These are phyloP conservation scores for Serripes groenlandicus DNA, from an alignment of 2,888 invertebrate genomes.

Conservation along the genomic window DNA sequence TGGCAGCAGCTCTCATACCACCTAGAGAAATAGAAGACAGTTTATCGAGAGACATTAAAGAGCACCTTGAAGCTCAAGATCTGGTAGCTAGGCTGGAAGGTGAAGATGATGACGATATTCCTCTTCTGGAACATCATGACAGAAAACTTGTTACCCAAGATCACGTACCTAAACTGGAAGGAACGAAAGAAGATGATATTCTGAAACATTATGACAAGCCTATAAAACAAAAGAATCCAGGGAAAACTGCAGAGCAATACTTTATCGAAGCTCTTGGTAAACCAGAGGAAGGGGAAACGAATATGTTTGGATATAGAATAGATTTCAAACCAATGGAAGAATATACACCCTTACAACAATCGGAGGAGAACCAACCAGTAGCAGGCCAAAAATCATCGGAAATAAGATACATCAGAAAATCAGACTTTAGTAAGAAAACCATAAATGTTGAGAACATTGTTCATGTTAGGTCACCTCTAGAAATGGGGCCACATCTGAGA, in stretches of 20 bases:
- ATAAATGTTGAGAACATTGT: background rate
- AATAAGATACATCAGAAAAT: background rate
- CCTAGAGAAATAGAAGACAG: constrained; percentile 78
- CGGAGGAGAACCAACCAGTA: background rate
- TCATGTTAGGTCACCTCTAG: background rate
- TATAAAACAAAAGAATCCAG: too few species aligned
- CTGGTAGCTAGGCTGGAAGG: background rate
- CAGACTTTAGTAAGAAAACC: background rate
- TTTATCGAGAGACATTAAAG: background rate
- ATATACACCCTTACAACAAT: background rate
- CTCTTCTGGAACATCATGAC: background rate
- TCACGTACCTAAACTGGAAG: too few species aligned
- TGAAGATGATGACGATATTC: background rate
- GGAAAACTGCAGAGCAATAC: background rate
- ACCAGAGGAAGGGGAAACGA: background rate
- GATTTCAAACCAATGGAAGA: background rate
- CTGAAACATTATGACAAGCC: too few species aligned
- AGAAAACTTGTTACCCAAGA: too few species aligned
- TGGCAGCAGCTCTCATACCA: constrained; percentile 89
- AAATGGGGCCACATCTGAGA: background rate
- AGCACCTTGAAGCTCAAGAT: background rate
- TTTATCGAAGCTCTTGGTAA: background rate
- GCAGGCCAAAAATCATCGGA: background rate
- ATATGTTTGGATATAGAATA: constrained; percentile 2
- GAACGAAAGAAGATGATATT: too few species aligned